phyloP scores from a whole-genome alignment of 1,140 invertebrate genomes.

The Adoxophyes honmai region DNA sequence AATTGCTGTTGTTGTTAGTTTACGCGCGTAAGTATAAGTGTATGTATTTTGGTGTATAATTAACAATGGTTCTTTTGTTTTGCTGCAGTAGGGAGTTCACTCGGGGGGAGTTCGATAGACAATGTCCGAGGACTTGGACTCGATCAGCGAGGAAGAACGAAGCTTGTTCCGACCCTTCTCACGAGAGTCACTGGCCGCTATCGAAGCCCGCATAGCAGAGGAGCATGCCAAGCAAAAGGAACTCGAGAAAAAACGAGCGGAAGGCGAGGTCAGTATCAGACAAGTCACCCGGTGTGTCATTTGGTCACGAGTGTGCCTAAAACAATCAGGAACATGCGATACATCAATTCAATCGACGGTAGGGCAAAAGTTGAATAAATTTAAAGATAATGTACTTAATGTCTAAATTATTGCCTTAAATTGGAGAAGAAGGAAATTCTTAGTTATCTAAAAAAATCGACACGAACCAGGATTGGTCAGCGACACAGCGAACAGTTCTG shows the following conservation, averaged over 20 bases:
- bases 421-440: background rate
- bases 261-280: slow-evolving; percentile 87
- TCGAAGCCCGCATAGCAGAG: slow-evolving; percentile 95
- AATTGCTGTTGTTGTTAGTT: too few species aligned
- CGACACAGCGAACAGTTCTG: slow-evolving; percentile 28
- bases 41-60: background rate
- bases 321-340: slow-evolving; percentile 26
- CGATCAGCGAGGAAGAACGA: slow-evolving; percentile 94
- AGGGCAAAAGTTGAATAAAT: background rate
- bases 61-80: slow-evolving; percentile 17
- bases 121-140: slow-evolving; percentile 94
- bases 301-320: slow-evolving; percentile 35
- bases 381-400: too few species aligned
- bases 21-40: too few species aligned
- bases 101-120: slow-evolving; percentile 79
- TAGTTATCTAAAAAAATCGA: background rate
- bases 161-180: slow-evolving; percentile 98
- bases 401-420: background rate
- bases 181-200: slow-evolving; percentile 94
- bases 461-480: background rate
- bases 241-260: slow-evolving; percentile 96
- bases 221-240: slow-evolving; percentile 97
- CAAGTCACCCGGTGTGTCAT: background rate
- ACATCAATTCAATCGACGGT: background rate
- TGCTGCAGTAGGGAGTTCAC: slow-evolving; percentile 71